Evolutionary conservation across 1,140 invertebrate genomes (phyloP).

Genomic region (Diabrotica undecimpunctata): DNA sequence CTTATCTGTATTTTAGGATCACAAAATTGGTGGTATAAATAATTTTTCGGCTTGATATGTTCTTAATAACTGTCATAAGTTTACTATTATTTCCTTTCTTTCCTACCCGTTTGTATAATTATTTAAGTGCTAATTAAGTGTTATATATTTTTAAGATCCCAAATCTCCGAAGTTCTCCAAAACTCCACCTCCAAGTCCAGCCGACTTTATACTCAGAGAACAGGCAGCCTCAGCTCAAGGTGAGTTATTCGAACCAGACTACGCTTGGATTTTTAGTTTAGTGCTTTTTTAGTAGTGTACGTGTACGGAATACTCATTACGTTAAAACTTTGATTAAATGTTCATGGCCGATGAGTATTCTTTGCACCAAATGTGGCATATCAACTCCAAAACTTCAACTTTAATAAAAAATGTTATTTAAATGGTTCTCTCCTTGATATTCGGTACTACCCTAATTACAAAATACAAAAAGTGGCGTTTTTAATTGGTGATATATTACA

Average conservation of each 20-base stretch:
- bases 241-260: conserved; percentile 31
- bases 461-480: too few species aligned
- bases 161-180: conserved; percentile 51
- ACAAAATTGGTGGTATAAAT: too few species aligned
- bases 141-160: conserved; percentile 38
- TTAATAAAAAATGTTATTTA: too few species aligned
- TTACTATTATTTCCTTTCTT: too few species aligned
- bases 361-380: conserved; percentile 42
- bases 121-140: too few species aligned
- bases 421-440: too few species aligned
- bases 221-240: conserved; percentile 44
- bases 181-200: conserved; percentile 54
- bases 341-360: conserved; percentile 30
- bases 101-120: too few species aligned
- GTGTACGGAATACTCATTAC: conserved; percentile 31
- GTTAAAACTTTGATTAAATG: background rate
- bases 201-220: conserved; percentile 46
- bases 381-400: conserved; percentile 22
- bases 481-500: too few species aligned
- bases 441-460: too few species aligned
- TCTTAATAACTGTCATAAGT: too few species aligned
- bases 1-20: too few species aligned
- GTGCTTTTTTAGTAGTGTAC: conserved; percentile 27
- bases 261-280: background rate
- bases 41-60: too few species aligned